These are phyloP conservation scores for Turritopsis dohrnii DNA, from an alignment of 30 jellyfish, hydroid and myxozoan species.

Conservation along the genomic window DNA sequence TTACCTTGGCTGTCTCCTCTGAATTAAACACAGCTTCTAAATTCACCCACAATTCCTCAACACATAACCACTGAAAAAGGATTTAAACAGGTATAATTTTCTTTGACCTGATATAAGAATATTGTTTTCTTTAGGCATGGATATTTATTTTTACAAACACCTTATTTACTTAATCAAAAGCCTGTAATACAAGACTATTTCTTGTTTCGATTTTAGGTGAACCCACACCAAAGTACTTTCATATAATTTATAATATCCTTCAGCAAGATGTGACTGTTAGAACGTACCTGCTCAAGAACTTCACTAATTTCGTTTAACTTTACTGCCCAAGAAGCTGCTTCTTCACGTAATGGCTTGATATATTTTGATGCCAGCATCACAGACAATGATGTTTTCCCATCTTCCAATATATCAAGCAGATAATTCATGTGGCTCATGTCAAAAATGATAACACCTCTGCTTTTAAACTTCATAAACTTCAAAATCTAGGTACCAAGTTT, in stretches of 20 bases:
- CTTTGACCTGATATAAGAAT: neutral
- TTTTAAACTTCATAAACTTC: slow-evolving; percentile 53
- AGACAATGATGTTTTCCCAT: slow-evolving; percentile 70
- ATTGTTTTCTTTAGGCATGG: neutral
- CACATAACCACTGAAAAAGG: slow-evolving; percentile 69
- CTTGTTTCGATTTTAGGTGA: too few relatives aligned
- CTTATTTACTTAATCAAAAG: too few relatives aligned
- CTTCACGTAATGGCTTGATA: slow-evolving; percentile 73
- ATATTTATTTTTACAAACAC: too few relatives aligned
- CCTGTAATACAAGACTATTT: too few relatives aligned
- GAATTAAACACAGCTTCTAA: slow-evolving; percentile 67
- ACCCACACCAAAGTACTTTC: too few relatives aligned
- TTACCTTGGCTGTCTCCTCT: slow-evolving; percentile 55
- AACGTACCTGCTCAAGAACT: slow-evolving; percentile 65
- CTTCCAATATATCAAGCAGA: slow-evolving; percentile 52
- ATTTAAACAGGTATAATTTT: neutral
- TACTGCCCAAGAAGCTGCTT: slow-evolving; percentile 85
- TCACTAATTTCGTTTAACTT: slow-evolving; percentile 72
- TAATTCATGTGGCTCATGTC: slow-evolving; percentile 63
- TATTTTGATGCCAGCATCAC: slow-evolving; percentile 73
- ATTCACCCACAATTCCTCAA: slow-evolving; percentile 69
- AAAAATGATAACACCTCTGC: slow-evolving; percentile 61
- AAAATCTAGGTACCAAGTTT: slow-evolving; percentile 33
- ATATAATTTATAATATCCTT: neutral
- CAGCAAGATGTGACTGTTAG: neutral